Evolutionary conservation across 1,140 invertebrate genomes (phyloP).

Genomic region (Drosophila setifemur): DNA sequence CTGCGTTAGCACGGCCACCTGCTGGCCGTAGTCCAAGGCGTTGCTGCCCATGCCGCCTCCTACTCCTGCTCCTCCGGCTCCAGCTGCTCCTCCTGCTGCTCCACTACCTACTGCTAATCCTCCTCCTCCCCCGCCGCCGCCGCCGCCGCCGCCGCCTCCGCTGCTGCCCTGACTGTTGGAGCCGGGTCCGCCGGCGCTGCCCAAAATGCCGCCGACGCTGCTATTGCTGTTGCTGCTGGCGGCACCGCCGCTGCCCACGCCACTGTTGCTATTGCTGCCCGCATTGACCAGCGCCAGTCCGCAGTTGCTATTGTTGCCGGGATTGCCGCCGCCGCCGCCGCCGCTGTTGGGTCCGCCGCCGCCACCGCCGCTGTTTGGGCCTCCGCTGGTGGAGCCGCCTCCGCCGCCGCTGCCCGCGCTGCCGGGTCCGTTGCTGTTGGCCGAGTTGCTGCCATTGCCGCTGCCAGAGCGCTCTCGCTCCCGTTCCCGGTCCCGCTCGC

Average conservation of each 20-base stretch:
- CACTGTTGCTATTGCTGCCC: constrained; percentile 49
- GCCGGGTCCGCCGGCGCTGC: constrained; percentile 28
- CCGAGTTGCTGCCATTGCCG: constrained; percentile 59
- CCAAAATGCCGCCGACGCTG: constrained; percentile 31
- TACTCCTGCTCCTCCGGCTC: too few species aligned
- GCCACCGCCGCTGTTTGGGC: constrained; percentile 38
- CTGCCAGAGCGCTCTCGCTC: background rate
- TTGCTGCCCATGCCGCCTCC: constrained; percentile 21
- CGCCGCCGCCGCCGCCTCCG: constrained; percentile 23
- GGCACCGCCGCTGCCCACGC: constrained; percentile 30
- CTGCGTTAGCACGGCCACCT: constrained; percentile 34
- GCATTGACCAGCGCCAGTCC: constrained; percentile 35
- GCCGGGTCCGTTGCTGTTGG: constrained; percentile 63
- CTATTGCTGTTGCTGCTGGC: constrained; percentile 50
- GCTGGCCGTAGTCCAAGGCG: constrained; percentile 30
- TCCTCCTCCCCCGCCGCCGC: too few species aligned
- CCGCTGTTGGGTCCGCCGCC: constrained; percentile 8
- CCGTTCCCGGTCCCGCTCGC: constrained; percentile 36
- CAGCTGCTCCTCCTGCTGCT: constrained; percentile 28
- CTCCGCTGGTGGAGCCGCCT: constrained; percentile 17
- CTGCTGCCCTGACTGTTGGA: constrained; percentile 34
- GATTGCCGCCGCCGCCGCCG: constrained; percentile 41
- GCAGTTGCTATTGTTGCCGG: constrained; percentile 53
- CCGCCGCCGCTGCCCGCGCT: constrained; percentile 62
- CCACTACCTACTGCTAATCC: too few species aligned